These are phyloP conservation scores for Glaucomys volans DNA, from an alignment of 2,113 vertebrate genomes.

Conservation along the genomic window DNA sequence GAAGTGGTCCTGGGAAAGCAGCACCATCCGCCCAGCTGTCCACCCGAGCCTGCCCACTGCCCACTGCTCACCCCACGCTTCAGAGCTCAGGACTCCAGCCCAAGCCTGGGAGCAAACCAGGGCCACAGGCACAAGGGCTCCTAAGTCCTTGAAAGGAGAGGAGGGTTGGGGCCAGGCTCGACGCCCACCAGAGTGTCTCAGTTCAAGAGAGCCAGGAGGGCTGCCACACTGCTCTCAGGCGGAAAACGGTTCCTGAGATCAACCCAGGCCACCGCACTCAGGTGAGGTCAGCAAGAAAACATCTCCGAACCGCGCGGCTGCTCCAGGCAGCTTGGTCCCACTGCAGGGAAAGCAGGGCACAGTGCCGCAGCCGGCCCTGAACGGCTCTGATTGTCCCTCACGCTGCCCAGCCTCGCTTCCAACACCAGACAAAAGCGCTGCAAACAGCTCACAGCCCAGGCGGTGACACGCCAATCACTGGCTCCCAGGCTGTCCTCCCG, in stretches of 20 bases:
- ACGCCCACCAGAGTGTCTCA: neutral
- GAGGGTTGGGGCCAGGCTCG: neutral
- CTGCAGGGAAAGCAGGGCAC: constrained; percentile 25
- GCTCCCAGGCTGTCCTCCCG: neutral
- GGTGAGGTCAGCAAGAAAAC: constrained; percentile 53
- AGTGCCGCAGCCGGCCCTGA: neutral
- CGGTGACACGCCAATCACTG: constrained; percentile 12
- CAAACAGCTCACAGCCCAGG: neutral
- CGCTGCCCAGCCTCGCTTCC: constrained; percentile 33
- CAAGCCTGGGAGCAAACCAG: neutral
- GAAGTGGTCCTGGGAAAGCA: neutral
- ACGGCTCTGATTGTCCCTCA: neutral
- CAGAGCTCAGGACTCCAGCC: neutral
- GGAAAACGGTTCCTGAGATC: constrained; percentile 33
- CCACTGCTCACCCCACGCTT: too few relatives aligned
- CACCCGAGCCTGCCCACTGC: neutral
- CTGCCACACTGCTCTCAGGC: neutral
- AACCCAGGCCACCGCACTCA: neutral
- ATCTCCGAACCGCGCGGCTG: neutral
- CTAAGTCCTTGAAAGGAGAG: neutral
- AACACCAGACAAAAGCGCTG: constrained; percentile 50
- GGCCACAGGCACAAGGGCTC: accelerated
- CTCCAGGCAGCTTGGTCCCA: accelerated
- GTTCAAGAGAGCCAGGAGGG: neutral
- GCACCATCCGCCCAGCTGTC: neutral